Evolutionary conservation across 2,113 vertebrate species (phyloP), one percentile per base, ranked within the genome.

Genomic region (Salvelinus fontinalis): DNA sequence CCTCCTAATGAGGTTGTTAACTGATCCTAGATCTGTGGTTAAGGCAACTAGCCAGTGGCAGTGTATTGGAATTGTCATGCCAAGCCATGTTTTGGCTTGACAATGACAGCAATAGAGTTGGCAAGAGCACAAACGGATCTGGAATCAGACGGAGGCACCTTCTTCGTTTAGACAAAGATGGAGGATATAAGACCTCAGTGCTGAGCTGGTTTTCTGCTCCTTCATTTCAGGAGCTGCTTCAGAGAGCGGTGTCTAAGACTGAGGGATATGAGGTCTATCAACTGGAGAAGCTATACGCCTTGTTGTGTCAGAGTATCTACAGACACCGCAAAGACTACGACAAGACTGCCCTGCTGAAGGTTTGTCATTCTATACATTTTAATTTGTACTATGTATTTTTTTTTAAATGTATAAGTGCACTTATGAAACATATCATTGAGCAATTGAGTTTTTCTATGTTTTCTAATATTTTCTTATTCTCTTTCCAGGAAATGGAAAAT

Each of bases 271-370:
- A 87, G 84, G 84, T 98, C 57, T 90, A 94, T 79, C 91, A 93
- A 27, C 81, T 99, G 83, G 97, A 99, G 91, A 98, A 98, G 89
- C 89, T 98, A 0, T 97, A 97, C 5, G 95, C 95, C 26, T 49
- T 95, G 24, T 92, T 99, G 68, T 95, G 95, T 81, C 97, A 99
- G 74, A 95, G 96, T 84, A 95, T 99, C 85, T 99, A 98, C 78
- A 93, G 89, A 67, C 95, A 98, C 83, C 93, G 95, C 71, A 91
- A 82, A 74, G 93, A 97, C 60, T 91, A 93, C 22, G 86, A 98
- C 90, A 99, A 98, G 91, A 94, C 93, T 0, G 6, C 88, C 76
- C 91, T 99, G 75, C 67, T 95, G 76, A 90, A 95, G 95, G 97
- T 97, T 87, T 9, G 78, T 74, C 27, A 13, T 5, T 31, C 75